phyloP scores from a whole-genome alignment of 64 coral and sea anemone genomes.

The Trachythela sp. region DNA sequence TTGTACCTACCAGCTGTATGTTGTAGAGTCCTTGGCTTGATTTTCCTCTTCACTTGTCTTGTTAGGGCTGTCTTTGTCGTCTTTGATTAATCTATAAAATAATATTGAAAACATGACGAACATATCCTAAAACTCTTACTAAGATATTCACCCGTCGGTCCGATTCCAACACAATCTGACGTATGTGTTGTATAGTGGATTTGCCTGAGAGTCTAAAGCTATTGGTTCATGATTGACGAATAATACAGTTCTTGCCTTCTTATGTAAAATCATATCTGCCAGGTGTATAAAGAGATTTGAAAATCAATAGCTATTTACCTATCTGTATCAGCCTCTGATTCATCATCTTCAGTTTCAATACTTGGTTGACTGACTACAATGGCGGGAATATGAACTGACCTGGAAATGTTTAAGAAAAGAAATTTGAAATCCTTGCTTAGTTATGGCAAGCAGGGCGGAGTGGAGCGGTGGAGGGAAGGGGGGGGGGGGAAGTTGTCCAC shows the following conservation, averaged over 20 bases:
- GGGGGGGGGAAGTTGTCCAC: too few species aligned
- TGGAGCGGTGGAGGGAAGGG: too few species aligned
- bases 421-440: neutral
- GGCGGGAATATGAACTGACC: neutral
- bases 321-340: neutral
- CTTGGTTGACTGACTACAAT: constrained; percentile 9
- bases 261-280: too few species aligned
- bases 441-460: too few species aligned
- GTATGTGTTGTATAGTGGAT: too few species aligned
- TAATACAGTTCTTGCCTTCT: too few species aligned
- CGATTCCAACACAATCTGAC: too few species aligned
- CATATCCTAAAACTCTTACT: too few species aligned
- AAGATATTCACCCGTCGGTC: neutral
- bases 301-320: neutral
- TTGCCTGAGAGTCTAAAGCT: too few species aligned
- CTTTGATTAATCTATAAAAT: neutral
- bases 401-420: neutral
- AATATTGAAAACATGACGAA: too few species aligned
- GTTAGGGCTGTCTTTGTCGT: neutral
- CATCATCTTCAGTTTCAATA: neutral
- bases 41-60: neutral
- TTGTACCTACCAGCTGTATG: neutral
- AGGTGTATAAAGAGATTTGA: neutral
- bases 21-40: neutral
- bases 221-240: too few species aligned